These are phyloP conservation scores for Daktulosphaira vitifoliae DNA, from an alignment of 1,140 invertebrate species.

Conservation along the genomic window DNA sequence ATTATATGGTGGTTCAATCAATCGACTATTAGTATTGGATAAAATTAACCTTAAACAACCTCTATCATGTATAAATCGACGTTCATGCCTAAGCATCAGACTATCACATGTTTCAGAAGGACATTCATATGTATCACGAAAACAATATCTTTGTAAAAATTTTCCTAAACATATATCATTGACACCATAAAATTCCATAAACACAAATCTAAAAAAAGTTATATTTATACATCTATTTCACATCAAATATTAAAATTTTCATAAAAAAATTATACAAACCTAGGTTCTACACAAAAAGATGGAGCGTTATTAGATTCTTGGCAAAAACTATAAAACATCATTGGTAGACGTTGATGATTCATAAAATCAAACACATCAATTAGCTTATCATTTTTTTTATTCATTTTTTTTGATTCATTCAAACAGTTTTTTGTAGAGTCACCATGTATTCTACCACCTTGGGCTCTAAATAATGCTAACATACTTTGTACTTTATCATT, in stretches of 20 bases:
- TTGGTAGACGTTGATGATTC: conserved; percentile 79
- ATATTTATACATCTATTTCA: no score
- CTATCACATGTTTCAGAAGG: conserved; percentile 68
- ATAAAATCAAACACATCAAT: conserved; percentile 75
- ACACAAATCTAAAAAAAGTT: conserved; percentile 57
- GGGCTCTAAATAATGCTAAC: conserved; percentile 76
- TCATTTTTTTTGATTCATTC: conserved; percentile 39
- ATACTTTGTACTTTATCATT: conserved; percentile 56
- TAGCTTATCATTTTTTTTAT: conserved; percentile 36
- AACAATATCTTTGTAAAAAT: conserved; percentile 89
- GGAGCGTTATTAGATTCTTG: conserved; percentile 69
- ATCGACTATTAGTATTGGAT: conserved; percentile 14
- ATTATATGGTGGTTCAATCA: conserved; percentile 27
- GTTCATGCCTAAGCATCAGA: conserved; percentile 79
- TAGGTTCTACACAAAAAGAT: conserved; percentile 80
- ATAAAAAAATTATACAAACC: conserved; percentile 48
- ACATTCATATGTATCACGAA: conserved; percentile 73
- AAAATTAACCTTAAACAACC: conserved; percentile 66
- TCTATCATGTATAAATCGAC: conserved; percentile 66
- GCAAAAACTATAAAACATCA: conserved; percentile 88
- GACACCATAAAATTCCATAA: conserved; percentile 89
- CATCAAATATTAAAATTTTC: no score
- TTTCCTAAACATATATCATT: conserved; percentile 91
- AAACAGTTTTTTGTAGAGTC: conserved; percentile 25
- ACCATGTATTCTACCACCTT: conserved; percentile 59